Percentiles rank a stretch among this genome's conserved stretches.
Evolutionary conservation across 2,888 invertebrate genomes (phyloP).

Genomic region (Corbicula japonica): DNA sequence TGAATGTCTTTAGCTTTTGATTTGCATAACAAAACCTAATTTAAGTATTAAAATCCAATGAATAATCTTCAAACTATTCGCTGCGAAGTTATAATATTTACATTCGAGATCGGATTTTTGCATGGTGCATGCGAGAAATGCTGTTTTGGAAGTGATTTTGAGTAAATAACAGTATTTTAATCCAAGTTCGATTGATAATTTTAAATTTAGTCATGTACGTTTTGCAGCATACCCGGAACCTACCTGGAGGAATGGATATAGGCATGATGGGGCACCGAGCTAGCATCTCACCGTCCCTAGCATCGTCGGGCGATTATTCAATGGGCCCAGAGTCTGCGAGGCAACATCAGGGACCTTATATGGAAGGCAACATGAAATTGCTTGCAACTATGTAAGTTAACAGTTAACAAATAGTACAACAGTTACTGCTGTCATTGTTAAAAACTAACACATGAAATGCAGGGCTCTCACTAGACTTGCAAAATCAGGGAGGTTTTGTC

Average conservation of each 20-base stretch:
- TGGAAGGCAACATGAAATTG: slow-evolving; percentile 73
- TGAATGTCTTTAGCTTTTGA: not conserved
- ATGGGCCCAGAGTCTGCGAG: slow-evolving; percentile 3
- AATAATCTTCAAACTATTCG: slow-evolving; percentile 14
- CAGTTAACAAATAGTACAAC: no score
- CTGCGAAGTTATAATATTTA: slow-evolving; percentile 64
- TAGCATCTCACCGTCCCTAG: slow-evolving; percentile 18
- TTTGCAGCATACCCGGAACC: slow-evolving; percentile 53
- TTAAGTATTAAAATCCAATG: slow-evolving; percentile 5
- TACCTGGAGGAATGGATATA: slow-evolving; percentile 3
- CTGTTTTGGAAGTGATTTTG: no score
- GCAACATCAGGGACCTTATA: slow-evolving; percentile 65
- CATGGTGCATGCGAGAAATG: no score
- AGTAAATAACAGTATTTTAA: no score
- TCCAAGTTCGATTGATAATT: no score
- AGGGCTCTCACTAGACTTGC: no score
- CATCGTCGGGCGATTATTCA: slow-evolving; percentile 4
- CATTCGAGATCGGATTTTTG: slow-evolving; percentile 48
- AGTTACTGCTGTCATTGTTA: no score
- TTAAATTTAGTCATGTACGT: slow-evolving; percentile 46
- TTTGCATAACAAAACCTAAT: not conserved
- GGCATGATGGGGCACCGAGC: slow-evolving; percentile 15
- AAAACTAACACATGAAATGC: no score
- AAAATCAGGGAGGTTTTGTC: no score
- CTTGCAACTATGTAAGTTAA: slow-evolving; percentile 63